These are phyloP conservation scores for Drosophila rufa DNA, from an alignment of 1,140 invertebrate species.

Conservation along the genomic window DNA sequence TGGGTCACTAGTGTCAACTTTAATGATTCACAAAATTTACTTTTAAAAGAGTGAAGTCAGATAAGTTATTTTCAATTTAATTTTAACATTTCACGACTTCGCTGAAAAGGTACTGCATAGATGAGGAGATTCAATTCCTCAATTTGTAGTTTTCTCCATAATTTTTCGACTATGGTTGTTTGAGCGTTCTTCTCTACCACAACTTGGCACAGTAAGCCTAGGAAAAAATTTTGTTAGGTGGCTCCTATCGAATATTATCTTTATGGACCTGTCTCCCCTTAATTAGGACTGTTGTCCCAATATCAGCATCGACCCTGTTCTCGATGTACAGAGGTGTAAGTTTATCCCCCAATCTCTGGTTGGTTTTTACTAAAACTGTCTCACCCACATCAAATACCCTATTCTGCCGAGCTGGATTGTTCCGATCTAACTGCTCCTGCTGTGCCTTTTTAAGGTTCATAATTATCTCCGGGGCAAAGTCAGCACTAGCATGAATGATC, in stretches of 20 bases:
- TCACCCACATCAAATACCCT: not conserved
- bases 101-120: too few relatives aligned
- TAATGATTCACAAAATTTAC: not conserved
- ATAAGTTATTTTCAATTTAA: not conserved
- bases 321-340: constrained; percentile 1
- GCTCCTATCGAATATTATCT: not conserved
- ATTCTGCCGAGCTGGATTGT: constrained; percentile 1
- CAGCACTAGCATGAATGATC: constrained; percentile 4
- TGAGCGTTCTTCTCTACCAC: too few relatives aligned
- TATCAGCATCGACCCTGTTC: constrained; percentile 6
- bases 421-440: not conserved
- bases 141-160: too few relatives aligned
- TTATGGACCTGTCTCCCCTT: constrained; percentile 9
- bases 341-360: constrained; percentile 2
- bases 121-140: too few relatives aligned
- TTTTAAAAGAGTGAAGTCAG: not conserved
- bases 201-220: constrained; percentile 2
- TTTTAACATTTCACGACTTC: not conserved
- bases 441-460: not conserved
- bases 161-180: too few relatives aligned
- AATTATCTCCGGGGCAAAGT: constrained; percentile 2
- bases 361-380: not conserved
- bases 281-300: constrained; percentile 15
- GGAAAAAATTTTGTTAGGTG: not conserved
- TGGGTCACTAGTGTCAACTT: not conserved